These are phyloP conservation scores for Smithornis capensis DNA, from an alignment of 2,113 vertebrate genomes.

Conservation along the genomic window DNA sequence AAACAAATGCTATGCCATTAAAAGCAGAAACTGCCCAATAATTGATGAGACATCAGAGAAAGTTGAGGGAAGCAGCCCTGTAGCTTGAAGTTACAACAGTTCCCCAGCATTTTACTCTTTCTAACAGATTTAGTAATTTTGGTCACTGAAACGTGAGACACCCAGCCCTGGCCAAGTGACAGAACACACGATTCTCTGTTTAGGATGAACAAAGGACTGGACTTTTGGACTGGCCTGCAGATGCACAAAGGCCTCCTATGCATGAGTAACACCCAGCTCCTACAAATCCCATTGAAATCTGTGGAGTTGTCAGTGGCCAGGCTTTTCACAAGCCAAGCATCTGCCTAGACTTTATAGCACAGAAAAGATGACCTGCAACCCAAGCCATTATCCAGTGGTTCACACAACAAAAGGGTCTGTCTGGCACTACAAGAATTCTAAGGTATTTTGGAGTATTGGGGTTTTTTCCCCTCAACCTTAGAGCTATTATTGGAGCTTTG, in stretches of 20 bases:
- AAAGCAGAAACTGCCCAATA: neutral
- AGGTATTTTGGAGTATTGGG: neutral
- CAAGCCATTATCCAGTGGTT: neutral
- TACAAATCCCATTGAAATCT: neutral
- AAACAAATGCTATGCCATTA: neutral
- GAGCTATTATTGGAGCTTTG: neutral
- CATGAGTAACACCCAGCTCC: neutral
- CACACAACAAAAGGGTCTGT: neutral
- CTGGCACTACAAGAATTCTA: neutral
- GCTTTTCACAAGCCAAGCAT: neutral
- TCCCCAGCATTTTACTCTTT: neutral
- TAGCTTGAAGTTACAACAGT: neutral
- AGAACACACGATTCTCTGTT: neutral
- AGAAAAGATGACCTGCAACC: neutral
- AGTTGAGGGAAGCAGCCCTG: neutral
- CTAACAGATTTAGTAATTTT: neutral
- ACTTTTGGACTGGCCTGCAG: neutral
- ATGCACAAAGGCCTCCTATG: neutral
- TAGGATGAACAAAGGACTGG: neutral
- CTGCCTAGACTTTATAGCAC: neutral
- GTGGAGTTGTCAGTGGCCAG: neutral
- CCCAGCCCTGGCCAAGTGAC: neutral
- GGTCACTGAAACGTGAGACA: neutral
- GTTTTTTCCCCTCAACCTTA: neutral
- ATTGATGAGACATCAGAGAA: neutral